Evolutionary conservation across 1,140 invertebrate genomes (phyloP), one percentile per base, ranked within the genome.

Genomic region (Listronotus oregonensis): DNA sequence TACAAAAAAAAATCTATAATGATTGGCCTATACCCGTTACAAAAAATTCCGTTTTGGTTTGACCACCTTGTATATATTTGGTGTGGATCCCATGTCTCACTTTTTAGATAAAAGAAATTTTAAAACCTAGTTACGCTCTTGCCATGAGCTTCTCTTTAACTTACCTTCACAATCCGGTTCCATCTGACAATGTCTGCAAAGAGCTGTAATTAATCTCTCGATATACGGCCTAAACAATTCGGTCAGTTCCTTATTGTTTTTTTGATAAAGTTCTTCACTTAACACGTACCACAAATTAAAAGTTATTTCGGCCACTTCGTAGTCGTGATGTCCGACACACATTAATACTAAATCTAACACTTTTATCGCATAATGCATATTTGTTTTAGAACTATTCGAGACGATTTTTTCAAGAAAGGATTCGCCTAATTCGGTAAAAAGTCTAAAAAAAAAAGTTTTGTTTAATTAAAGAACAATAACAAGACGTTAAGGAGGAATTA

Each of bases 261-360:
- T 89, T 71, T 94, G 90, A 78, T 97, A 98, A 0, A 99, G 79
- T 71, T 93, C 89, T 82, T 99, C 97, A 10, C 96, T 97, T 42
- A 99, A 79, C 37, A 93, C 85, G 80, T 97, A 98, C 97, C 97
- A 99, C 52, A 99, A 84, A 78, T 95, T 93, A 76, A 99, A 99
- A 4, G 96, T 97, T 63, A 98, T 95, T 81, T 97, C 95, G 31
- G 95, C 94, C 40, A 99, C 68, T 90, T 97, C 95, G 83, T 97
- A 99, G 80, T 99, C 95, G 80, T 98, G 95, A 84, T 99, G 95
- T 0, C 94, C 94, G 40, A 95, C 92, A 82, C 96, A 97, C 8
- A 91, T 87, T 10, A 99, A 81, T 32, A 97, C 87, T 71, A 97
- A 82, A 77, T 99, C 94, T 55, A 99, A 81, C 11, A 92, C 87